phyloP scores from a whole-genome alignment of 2,797 vertebrate species.

The Gymnopithys bicolor region DNA sequence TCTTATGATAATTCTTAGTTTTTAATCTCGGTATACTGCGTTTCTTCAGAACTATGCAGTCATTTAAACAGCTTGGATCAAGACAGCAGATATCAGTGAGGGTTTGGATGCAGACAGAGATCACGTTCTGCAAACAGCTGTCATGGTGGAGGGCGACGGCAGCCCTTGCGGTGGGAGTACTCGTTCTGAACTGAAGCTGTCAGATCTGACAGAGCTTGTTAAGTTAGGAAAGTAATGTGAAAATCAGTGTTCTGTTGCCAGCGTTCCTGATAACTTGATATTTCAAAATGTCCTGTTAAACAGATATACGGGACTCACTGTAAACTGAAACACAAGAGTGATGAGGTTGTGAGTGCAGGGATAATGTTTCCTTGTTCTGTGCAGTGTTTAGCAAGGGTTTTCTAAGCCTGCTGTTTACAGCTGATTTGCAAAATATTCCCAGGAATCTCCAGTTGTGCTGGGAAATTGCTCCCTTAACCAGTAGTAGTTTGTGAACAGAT shows the following conservation, averaged over 20 bases:
- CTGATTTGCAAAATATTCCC: not conserved
- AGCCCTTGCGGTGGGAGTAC: not conserved
- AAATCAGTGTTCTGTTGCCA: not conserved
- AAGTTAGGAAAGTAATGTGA: not conserved
- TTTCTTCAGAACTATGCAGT: not conserved
- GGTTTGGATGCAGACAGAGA: not conserved
- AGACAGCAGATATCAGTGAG: not conserved
- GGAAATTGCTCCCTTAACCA: not conserved
- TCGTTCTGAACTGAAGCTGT: not conserved
- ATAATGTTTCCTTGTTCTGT: not conserved
- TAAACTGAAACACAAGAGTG: not conserved
- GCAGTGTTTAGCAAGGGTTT: not conserved
- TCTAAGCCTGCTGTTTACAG: not conserved
- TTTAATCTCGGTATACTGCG: not conserved
- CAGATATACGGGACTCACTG: not conserved
- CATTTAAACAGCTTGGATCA: not conserved
- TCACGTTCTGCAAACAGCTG: not conserved
- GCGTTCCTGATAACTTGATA: not conserved
- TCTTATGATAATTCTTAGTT: not conserved
- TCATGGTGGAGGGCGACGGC: not conserved
- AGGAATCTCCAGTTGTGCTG: constrained; percentile 20
- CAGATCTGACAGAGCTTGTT: not conserved
- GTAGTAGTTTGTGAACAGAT: not conserved
- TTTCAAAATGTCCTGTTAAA: not conserved
- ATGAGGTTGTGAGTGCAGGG: not conserved